Evolutionary conservation across 2,113 vertebrate species (phyloP).

Genomic region (Puntigrus tetrazona): DNA sequence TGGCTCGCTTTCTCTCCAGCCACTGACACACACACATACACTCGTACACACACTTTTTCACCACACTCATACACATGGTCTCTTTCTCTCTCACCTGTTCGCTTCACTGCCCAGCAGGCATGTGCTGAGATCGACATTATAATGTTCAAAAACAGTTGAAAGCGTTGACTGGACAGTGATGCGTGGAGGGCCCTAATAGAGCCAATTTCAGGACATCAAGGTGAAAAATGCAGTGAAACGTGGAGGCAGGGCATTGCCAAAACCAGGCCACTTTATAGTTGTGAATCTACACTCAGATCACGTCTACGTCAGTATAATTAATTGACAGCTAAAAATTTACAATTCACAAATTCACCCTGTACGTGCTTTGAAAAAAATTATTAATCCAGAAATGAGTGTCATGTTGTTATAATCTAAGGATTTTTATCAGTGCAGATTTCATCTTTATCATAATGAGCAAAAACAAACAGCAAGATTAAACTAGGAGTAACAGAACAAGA

Average conservation of each 20-base stretch:
- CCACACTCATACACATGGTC: constrained; percentile 55
- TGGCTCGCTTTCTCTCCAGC: constrained; percentile 33
- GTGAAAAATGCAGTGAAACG: constrained; percentile 8
- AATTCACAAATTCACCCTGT: neutral
- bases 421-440: neutral
- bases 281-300: neutral
- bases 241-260: neutral
- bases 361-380: neutral
- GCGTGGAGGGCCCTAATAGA: constrained; percentile 45
- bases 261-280: constrained; percentile 12
- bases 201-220: constrained; percentile 18
- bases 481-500: neutral
- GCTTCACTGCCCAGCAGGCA: constrained; percentile 75
- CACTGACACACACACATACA: constrained; percentile 35
- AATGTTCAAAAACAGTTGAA: constrained; percentile 75
- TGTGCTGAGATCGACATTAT: constrained; percentile 82
- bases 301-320: neutral
- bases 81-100: constrained; percentile 71
- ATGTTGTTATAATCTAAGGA: neutral
- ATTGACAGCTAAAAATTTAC: neutral
- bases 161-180: constrained; percentile 66
- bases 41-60: constrained; percentile 44
- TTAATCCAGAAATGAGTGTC: neutral
- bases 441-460: neutral
- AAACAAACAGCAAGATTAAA: neutral